Percentiles rank a stretch among this genome's conserved stretches.
These are phyloP conservation scores for Gorsachius goisagi DNA, from an alignment of 2,113 vertebrate species.

Conservation along the genomic window DNA sequence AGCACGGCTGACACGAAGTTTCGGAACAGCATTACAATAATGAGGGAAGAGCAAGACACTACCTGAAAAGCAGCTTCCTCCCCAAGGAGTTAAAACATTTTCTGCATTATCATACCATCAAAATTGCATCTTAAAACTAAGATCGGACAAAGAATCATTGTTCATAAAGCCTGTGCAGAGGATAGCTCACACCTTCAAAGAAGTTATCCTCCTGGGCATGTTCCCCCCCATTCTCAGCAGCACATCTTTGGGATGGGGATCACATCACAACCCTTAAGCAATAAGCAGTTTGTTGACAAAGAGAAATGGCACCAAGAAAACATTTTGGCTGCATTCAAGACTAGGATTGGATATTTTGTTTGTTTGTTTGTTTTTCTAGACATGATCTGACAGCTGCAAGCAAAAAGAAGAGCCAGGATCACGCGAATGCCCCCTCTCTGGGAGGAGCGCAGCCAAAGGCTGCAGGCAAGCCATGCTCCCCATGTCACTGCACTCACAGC, in stretches of 20 bases:
- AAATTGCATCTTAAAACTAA: background rate
- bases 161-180: background rate
- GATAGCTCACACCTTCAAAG: background rate
- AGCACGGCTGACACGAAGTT: background rate
- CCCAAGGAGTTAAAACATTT: slow-evolving; percentile 28
- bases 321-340: slow-evolving; percentile 14
- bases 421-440: slow-evolving; percentile 9
- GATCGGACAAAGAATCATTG: background rate
- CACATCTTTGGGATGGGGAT: background rate
- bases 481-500: background rate
- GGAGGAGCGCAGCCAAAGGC: background rate
- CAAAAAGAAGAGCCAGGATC: slow-evolving; percentile 11
- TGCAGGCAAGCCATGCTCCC: slow-evolving; percentile 40
- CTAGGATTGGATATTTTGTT: background rate
- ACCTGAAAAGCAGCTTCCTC: slow-evolving; percentile 48
- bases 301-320: slow-evolving; percentile 42
- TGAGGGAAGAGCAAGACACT: slow-evolving; percentile 1
- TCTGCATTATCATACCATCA: slow-evolving; percentile 18
- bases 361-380: slow-evolving; percentile 32
- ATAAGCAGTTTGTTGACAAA: slow-evolving; percentile 36
- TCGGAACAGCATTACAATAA: slow-evolving; percentile 21
- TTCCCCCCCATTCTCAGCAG: background rate
- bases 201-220: background rate
- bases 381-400: slow-evolving; percentile 29
- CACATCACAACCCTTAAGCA: slow-evolving; percentile 3